Evolutionary conservation across 2,888 invertebrate species (phyloP).

Genomic region (Petrolisthes cinctipes): DNA sequence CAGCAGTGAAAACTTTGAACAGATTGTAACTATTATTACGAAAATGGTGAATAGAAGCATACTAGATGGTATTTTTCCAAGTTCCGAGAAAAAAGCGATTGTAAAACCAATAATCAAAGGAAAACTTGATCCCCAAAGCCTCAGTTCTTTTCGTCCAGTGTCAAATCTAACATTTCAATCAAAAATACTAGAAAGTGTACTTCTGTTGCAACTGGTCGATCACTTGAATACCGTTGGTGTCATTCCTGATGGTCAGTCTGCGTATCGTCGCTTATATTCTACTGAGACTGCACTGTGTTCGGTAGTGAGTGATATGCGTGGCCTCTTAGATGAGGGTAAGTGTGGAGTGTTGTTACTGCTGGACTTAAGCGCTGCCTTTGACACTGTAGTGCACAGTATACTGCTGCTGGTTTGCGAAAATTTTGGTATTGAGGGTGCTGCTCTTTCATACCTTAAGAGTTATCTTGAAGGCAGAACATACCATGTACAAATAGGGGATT

Average conservation of each 20-base stretch:
- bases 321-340: not conserved
- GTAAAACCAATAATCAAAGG: slow-evolving; percentile 27
- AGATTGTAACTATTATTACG: too few species aligned
- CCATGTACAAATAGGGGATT: slow-evolving; percentile 5
- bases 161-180: slow-evolving; percentile 17
- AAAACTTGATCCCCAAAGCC: slow-evolving; percentile 4
- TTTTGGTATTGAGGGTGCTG: too few species aligned
- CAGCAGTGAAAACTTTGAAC: too few species aligned
- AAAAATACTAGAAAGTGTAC: slow-evolving; percentile 16
- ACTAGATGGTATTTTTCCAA: too few species aligned
- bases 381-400: not conserved
- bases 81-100: not conserved
- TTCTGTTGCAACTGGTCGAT: not conserved
- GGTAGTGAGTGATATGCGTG: slow-evolving; percentile 1
- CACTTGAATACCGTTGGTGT: not conserved
- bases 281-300: slow-evolving; percentile 26
- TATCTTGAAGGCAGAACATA: slow-evolving; percentile 7
- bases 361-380: too few species aligned
- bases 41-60: too few species aligned
- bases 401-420: not conserved
- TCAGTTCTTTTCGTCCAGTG: slow-evolving; percentile 8
- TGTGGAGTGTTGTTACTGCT: not conserved
- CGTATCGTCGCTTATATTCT: not conserved
- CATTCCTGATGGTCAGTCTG: slow-evolving; percentile 16
- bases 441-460: too few species aligned